These are phyloP conservation scores for Heliconius ismenius DNA, from an alignment of 2,888 invertebrate species.

Conservation along the genomic window DNA sequence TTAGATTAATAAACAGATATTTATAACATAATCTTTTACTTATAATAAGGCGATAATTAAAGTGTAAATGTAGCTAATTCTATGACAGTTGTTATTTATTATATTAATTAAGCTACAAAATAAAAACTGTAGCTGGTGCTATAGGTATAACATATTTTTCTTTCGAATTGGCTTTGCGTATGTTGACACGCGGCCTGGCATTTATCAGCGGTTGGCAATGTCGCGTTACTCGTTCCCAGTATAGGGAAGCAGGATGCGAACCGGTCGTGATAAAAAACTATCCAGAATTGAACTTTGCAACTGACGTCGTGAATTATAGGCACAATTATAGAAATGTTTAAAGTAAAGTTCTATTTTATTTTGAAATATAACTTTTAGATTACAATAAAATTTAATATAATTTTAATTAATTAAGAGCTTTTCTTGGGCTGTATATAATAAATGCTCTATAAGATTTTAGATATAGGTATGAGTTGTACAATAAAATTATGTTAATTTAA, in stretches of 20 bases:
- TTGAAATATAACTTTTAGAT: background rate
- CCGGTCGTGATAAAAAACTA: slow-evolving; percentile 65
- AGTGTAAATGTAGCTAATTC: background rate
- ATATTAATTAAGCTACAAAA: background rate
- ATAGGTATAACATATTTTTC: slow-evolving; percentile 27
- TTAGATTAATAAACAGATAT: background rate
- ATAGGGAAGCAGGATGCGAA: slow-evolving; percentile 68
- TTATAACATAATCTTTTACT: background rate
- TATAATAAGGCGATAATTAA: background rate
- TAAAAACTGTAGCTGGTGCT: slow-evolving; percentile 13
- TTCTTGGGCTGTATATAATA: background rate
- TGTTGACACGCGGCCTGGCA: slow-evolving; percentile 51
- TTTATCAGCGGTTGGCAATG: slow-evolving; percentile 57
- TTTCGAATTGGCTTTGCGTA: slow-evolving; percentile 45
- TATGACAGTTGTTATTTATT: background rate
- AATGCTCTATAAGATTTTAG: background rate
- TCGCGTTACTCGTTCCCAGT: slow-evolving; percentile 58
- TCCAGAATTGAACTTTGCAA: slow-evolving; percentile 42
- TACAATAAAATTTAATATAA: background rate
- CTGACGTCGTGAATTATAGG: slow-evolving; percentile 27
- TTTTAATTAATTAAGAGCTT: background rate
- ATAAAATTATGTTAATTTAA: background rate
- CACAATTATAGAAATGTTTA: slow-evolving; percentile 13
- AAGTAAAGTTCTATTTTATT: background rate
- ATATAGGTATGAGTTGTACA: background rate